Evolutionary conservation across 2,113 vertebrate genomes (phyloP), one percentile per base, ranked within the genome.

Genomic region (Laterallus jamaicensis): DNA sequence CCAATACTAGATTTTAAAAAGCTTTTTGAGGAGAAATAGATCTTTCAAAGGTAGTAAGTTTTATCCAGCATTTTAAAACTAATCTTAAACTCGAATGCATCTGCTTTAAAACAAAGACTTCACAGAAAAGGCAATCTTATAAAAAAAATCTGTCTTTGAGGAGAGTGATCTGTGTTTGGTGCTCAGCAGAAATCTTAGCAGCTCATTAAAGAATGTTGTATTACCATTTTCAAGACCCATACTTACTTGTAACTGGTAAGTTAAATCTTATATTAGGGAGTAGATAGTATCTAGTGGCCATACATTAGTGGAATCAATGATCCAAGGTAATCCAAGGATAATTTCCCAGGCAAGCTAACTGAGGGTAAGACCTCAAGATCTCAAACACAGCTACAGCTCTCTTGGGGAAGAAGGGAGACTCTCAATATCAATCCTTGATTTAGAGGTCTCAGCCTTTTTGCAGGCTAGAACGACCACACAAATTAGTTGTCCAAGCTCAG

Each of bases 321-420:
- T 82, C 79, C 93, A 86, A 86, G 90, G 87, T 91, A 97, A 96
- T 92, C 63, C 86, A 97, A 88, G 90, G 92, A 81, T 96, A 95
- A 97, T 96, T 97, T 97, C 94, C 96, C 85, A 97, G 82, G 68
- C 71, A 89, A 93, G 96, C 88, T 95, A 95, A 97, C 78, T 71
- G 79, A 97, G 60, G 44, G 66, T 93, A 49, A 49, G 85, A 92
- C 85, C 92, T 83, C 68, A 40, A 71, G 67, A 95, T 67, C 77
- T 96, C 80, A 88, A 82, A 88, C 77, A 37, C 64, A 80, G 63
- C 88, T 77, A 84, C 69, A 67, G 83, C 67, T 74, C 90, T 96
- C 90, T 54, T 94, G 93, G 90, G 95, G 52, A 92, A 21, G 3
- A 70, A 90, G 32, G 88, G 82, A 70, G 49, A 60, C 56, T 93